Evolutionary conservation across 2,113 vertebrate genomes (phyloP).

Genomic region (Aleadryas rufinucha): DNA sequence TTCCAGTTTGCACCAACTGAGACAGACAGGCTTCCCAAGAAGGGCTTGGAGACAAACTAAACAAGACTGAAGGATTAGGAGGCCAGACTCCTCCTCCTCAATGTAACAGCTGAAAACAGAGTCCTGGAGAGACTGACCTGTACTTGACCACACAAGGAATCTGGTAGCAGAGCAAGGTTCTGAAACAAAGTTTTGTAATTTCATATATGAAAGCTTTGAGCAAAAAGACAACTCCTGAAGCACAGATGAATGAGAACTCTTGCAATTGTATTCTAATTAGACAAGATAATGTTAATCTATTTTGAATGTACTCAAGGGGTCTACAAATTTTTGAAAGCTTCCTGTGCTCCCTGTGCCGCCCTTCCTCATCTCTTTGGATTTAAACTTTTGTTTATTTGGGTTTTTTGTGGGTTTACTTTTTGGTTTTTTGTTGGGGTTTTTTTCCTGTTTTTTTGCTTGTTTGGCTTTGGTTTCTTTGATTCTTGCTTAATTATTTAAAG

Average conservation of each 20-base stretch:
- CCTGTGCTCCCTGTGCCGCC: neutral
- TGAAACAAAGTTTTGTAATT: neutral
- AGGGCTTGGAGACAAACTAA: neutral
- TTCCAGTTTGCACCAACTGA: neutral
- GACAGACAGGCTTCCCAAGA: neutral
- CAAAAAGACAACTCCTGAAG: neutral
- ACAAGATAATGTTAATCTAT: neutral
- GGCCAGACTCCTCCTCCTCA: neutral
- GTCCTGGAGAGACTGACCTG: neutral
- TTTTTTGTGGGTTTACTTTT: neutral
- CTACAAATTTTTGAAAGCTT: conserved; percentile 9
- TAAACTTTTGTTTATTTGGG: neutral
- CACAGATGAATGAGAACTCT: neutral
- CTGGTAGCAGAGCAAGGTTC: neutral
- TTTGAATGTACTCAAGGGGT: neutral
- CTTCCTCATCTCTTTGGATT: neutral
- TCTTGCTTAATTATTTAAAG: neutral
- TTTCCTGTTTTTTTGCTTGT: neutral
- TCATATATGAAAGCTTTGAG: neutral
- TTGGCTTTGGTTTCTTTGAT: neutral
- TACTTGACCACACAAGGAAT: neutral
- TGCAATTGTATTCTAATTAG: conserved; percentile 12
- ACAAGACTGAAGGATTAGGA: neutral
- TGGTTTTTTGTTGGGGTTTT: neutral
- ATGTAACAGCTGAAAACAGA: neutral